Evolutionary conservation across 2,888 invertebrate genomes (phyloP).

Genomic region (Agrilus cyanescens): DNA sequence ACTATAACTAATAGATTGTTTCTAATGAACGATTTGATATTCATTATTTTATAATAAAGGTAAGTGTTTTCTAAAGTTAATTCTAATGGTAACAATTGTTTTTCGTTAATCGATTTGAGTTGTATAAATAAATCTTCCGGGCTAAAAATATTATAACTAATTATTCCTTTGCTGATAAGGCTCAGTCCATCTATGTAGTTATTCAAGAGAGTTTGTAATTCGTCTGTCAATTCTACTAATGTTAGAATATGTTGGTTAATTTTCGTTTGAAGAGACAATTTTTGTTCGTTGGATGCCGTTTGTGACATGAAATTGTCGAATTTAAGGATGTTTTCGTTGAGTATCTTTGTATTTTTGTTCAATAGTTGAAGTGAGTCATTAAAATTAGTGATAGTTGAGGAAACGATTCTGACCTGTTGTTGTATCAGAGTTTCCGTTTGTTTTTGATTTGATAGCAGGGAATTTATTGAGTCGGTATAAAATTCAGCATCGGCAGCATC

Average conservation of each 20-base stretch:
- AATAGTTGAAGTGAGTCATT: slow-evolving; percentile 13
- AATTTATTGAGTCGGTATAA: slow-evolving; percentile 12
- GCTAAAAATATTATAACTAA: neutral
- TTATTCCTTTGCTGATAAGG: neutral
- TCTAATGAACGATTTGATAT: neutral
- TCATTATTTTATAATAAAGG: neutral
- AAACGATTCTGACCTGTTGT: slow-evolving; percentile 17
- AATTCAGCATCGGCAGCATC: slow-evolving; percentile 16
- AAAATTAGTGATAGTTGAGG: slow-evolving; percentile 14
- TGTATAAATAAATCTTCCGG: neutral
- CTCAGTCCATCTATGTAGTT: neutral
- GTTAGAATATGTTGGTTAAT: neutral
- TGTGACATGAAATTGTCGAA: neutral
- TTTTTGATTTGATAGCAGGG: slow-evolving; percentile 11
- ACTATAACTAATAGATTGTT: neutral
- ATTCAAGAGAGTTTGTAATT: neutral
- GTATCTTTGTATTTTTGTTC: slow-evolving; percentile 5
- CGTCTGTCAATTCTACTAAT: neutral
- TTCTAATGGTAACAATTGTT: neutral
- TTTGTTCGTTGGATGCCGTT: neutral
- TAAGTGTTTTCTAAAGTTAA: neutral
- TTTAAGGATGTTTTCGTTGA: neutral
- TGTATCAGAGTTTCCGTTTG: slow-evolving; percentile 14
- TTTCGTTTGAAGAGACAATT: neutral
- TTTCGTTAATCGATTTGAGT: neutral